Evolutionary conservation across 2,113 vertebrate species (phyloP), one percentile per base, ranked within the genome.

Genomic region (Odontophorus gujanensis): DNA sequence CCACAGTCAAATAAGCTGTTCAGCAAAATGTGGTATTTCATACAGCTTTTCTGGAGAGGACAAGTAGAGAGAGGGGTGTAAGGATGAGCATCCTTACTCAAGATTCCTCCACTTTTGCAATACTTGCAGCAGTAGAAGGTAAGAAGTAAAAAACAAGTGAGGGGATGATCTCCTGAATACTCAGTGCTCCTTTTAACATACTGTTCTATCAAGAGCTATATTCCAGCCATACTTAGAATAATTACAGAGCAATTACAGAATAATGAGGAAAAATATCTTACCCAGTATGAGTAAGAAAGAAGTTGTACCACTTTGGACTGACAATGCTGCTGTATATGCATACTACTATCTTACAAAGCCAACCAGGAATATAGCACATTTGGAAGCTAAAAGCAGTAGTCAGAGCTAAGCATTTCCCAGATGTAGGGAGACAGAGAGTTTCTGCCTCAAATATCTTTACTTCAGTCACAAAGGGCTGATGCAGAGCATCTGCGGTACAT

Each of bases 221-320:
- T 94, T 45, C 66, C 62, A 91, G 77, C 36, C 81, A 66, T 65
- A 94, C 81, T 73, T 87, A 85, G 89, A 93, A 94, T 91, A 93
- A 96, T 91, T 94, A 85, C 36, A 80, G 71, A 74, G 55, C 58
- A 96, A 85, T 91, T 96, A 89, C 75, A 85, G 48, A 50, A 59
- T 92, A 94, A 94, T 65, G 48, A 92, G 75, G 43, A 94, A 94
- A 67, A 94, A 89, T 94, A 92, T 89, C 40, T 79, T 28, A 87
- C 40, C 91, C 71, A 90, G 89, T 87, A 95, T 62, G 30, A 73
- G 26, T 79, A 78, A 76, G 48, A 58, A 16, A 59, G 45, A 91
- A 84, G 76, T 38, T 63, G 22, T 80, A 69, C 73, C 79, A 42
- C 28, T 66, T 85, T 76, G 30, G 50, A 91, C 45, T 92, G 63